A percentile compares a stretch with the other conserved stretches of the same genome.
Evolutionary conservation across 2,113 vertebrate genomes (phyloP).

Genomic region (Plotosus lineatus): DNA sequence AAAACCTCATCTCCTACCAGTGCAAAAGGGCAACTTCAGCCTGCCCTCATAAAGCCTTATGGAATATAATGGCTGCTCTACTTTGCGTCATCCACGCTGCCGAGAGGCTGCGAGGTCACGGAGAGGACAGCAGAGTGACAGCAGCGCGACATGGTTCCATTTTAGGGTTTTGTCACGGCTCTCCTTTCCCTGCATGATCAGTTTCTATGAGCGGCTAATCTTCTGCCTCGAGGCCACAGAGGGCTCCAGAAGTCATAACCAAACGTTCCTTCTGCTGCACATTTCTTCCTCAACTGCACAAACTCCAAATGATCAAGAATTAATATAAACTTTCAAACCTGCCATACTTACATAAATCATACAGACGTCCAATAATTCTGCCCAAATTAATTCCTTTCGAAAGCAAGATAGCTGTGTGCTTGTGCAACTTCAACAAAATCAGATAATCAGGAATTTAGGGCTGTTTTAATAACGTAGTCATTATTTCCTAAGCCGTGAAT

Average conservation of each 20-base stretch:
- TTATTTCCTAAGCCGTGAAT: not conserved
- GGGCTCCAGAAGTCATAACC: constrained; percentile 50
- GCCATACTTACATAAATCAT: not conserved
- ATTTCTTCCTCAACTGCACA: not conserved
- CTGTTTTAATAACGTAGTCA: constrained; percentile 17
- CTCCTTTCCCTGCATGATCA: constrained; percentile 48
- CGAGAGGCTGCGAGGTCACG: constrained; percentile 37
- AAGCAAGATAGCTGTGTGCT: not conserved
- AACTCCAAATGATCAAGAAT: not conserved
- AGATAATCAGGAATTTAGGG: constrained; percentile 5
- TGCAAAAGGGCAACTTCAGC: constrained; percentile 16
- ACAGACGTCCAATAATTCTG: not conserved
- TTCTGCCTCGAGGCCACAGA: constrained; percentile 47
- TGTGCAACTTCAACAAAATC: not conserved
- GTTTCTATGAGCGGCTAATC: constrained; percentile 47
- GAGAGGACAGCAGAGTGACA: constrained; percentile 44
- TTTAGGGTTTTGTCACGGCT: constrained; percentile 52
- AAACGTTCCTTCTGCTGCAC: constrained; percentile 3
- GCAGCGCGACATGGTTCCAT: constrained; percentile 34
- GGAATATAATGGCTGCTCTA: constrained; percentile 31
- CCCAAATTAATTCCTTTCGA: constrained; percentile 11
- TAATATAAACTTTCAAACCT: not conserved
- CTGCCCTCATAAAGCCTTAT: constrained; percentile 34
- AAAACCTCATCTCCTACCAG: constrained; percentile 1
- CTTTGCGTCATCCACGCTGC: not conserved